These are phyloP conservation scores for Oceanodroma leucorhoa DNA, from an alignment of 2,797 vertebrate species.

Conservation along the genomic window DNA sequence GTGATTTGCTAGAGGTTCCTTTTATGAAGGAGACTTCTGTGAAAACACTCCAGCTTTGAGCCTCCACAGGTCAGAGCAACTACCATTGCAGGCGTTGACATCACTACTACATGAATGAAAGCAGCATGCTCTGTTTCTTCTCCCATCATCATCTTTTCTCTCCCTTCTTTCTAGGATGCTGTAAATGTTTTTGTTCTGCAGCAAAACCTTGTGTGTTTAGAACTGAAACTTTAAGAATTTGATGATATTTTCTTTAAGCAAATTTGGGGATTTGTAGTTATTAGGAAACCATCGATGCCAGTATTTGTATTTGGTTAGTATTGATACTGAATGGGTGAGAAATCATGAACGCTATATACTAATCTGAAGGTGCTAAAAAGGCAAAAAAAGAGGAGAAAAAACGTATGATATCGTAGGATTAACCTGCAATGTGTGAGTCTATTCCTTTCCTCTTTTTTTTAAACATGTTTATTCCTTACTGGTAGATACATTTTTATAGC, in stretches of 20 bases:
- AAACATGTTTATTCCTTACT: background rate
- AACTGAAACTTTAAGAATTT: background rate
- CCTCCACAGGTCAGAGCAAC: conserved; percentile 63
- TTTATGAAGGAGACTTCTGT: background rate
- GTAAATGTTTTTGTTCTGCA: background rate
- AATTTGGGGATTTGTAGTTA: background rate
- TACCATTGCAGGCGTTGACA: conserved; percentile 72
- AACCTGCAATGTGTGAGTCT: background rate
- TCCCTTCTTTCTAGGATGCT: background rate
- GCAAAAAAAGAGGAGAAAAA: accelerated
- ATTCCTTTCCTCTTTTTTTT: background rate
- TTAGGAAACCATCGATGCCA: background rate
- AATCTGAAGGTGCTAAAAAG: background rate
- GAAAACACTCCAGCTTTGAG: conserved; percentile 35
- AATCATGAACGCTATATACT: background rate
- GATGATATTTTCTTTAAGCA: background rate
- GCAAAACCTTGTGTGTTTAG: background rate
- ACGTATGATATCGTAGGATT: background rate
- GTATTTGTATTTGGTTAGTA: background rate
- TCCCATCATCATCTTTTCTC: background rate
- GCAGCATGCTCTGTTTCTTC: conserved; percentile 47
- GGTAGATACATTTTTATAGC: background rate
- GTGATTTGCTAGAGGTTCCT: background rate
- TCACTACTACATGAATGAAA: conserved; percentile 73
- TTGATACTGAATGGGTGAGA: background rate